A percentile compares a stretch with the other conserved stretches of the same genome.
Conservation (phyloP, 2,113 vertebrate genomes). For the Anolis carolinensis region DNA sequence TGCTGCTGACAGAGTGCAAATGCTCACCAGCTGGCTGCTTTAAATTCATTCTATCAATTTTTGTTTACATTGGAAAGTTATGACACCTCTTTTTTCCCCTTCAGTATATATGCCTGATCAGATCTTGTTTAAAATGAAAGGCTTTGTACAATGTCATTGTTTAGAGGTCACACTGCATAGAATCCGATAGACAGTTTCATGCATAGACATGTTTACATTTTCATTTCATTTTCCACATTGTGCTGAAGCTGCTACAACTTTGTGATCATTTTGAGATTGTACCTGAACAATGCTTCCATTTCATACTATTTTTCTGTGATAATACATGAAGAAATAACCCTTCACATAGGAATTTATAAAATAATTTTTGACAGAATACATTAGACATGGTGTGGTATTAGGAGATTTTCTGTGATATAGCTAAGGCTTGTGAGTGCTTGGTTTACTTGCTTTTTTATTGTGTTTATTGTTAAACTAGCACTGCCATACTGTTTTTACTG, state of each 20-base stretch:
- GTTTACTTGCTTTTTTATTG: background rate
- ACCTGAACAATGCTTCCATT: background rate
- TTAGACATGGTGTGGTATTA: background rate
- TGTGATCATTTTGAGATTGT: background rate
- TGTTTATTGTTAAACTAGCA: too few relatives aligned
- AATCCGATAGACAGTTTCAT: slow-evolving; percentile 28
- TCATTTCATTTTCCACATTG: background rate
- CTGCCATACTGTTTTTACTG: background rate
- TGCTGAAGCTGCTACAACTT: background rate
- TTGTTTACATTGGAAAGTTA: slow-evolving; percentile 60
- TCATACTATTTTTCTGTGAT: fast-evolving
- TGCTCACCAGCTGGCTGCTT: slow-evolving; percentile 64
- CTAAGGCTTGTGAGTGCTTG: background rate
- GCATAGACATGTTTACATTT: slow-evolving; percentile 13
- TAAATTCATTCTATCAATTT: slow-evolving; percentile 57
- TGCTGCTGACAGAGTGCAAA: slow-evolving; percentile 59
- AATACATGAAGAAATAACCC: background rate
- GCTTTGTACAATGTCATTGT: slow-evolving; percentile 35
- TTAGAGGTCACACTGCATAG: slow-evolving; percentile 21
- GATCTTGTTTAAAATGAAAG: slow-evolving; percentile 60
- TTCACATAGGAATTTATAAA: background rate
- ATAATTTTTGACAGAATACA: background rate
- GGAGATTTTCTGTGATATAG: background rate
- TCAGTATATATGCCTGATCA: slow-evolving; percentile 42
- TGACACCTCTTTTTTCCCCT: slow-evolving; percentile 38